These are phyloP conservation scores for Lepidotrigona ventralis DNA, from an alignment of 1,140 invertebrate species.

Conservation along the genomic window DNA sequence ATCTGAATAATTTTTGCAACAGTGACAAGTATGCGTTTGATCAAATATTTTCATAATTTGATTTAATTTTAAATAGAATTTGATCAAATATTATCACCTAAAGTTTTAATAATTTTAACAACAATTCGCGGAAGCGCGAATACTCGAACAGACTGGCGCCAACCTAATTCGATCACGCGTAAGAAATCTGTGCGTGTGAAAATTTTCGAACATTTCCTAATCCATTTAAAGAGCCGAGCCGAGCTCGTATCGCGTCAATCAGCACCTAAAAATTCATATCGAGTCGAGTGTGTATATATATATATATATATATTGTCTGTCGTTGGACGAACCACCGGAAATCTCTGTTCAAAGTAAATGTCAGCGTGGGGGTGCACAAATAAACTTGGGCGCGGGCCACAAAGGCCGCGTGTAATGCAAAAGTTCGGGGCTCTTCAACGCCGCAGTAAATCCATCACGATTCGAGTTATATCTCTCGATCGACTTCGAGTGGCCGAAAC, in stretches of 20 bases:
- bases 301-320: constrained; percentile 2
- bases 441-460: constrained; percentile 41
- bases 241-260: not conserved
- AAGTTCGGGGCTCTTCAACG: constrained; percentile 32
- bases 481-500: constrained; percentile 33
- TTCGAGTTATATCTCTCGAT: constrained; percentile 33
- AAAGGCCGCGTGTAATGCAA: constrained; percentile 33
- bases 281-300: not conserved
- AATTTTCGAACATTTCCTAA: not conserved
- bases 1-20: too few relatives aligned
- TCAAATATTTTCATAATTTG: too few relatives aligned
- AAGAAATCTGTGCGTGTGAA: not conserved
- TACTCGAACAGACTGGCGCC: too few relatives aligned
- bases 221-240: not conserved
- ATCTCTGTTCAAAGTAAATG: constrained; percentile 1
- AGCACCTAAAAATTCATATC: not conserved
- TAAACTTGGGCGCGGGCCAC: constrained; percentile 29
- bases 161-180: too few relatives aligned
- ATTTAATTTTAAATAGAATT: too few relatives aligned
- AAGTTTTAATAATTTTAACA: too few relatives aligned
- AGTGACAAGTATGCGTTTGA: too few relatives aligned
- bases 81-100: too few relatives aligned
- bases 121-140: too few relatives aligned
- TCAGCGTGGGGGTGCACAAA: not conserved
- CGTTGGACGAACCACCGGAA: constrained; percentile 1